Base-by-base conservation (phyloP, 2,888 invertebrate genomes). In the Melipona bicolor region DNA sequence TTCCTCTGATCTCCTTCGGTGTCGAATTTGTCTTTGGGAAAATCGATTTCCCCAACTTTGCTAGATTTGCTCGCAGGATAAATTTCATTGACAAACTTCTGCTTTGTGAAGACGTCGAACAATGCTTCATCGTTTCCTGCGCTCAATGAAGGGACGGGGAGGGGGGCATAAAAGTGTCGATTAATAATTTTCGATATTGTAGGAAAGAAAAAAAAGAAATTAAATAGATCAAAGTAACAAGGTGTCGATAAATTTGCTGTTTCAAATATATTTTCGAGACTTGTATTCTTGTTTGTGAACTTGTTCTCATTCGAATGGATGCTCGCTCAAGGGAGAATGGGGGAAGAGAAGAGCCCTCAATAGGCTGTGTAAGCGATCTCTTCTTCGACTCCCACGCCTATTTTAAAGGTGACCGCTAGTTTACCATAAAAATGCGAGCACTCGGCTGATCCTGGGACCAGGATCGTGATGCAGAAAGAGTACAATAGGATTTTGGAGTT, bases 301-400 rank as follows among this genome's bases (percentile, higher is more conserved):
- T 52, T 61, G 73, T 56, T 49, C 49, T 62, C 36, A 21, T 80
- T 69, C 50, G 59, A 21, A 61, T 21, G 32, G 15, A 32, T 71
- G 50, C 50, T 56, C 56, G 62, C 56, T 62, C 24, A 50, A 59
- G 21, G 24, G 5, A 13, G 69, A 65, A 71, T 15, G 49, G 27
- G 19, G 15, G 71, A 13, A 4, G n/a, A 69, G 62, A 52, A 65
- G 75, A 50, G 64, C 21, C 13, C 32, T 67, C 73, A 68, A 85
- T 75, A 73, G 84, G 21, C 67, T 75, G 76, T 83, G 87, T 90
- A 91, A 91, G 90, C 91, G 92, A 93, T 91, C 90, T 90, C 90
- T 81, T 80, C 86, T 81, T 86, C 89, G 91, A 93, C 93, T 94
- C 94, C 94, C 94, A 94, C 94, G 94, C 93, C 90, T 91, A 92